Conservation (phyloP, 2,888 invertebrate genomes). For the Achlya flavicornis region DNA sequence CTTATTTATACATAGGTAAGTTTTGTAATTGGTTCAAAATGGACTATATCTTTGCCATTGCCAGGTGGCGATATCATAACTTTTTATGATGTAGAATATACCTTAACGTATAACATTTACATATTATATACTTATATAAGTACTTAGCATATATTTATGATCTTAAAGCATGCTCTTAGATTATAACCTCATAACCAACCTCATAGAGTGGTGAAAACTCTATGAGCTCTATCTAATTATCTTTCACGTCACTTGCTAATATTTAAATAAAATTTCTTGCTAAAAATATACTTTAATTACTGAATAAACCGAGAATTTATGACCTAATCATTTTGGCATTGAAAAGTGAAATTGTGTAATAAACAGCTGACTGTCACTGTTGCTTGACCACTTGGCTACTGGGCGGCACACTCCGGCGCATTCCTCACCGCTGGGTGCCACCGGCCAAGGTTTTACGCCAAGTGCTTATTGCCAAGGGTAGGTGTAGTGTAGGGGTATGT, state of each 20-base stretch:
- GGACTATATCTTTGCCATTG: no score
- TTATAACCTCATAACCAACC: no score
- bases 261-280: background rate
- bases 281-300: background rate
- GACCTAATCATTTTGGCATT: conserved; percentile 8
- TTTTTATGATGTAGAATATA: background rate
- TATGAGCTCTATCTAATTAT: no score
- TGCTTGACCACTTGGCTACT: background rate
- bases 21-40: background rate
- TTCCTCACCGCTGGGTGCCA: conserved; percentile 7
- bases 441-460: background rate
- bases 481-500: background rate
- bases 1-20: background rate
- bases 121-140: no score
- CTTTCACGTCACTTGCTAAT: no score
- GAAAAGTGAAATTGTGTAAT: conserved; percentile 13
- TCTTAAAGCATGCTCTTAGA: no score
- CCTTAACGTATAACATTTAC: no score
- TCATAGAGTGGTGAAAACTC: no score
- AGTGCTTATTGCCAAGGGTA: conserved; percentile 7
- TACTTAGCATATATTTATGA: background rate
- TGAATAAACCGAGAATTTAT: conserved; percentile 5
- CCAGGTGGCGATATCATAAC: background rate
- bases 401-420: conserved; percentile 1
- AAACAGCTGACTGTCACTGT: conserved; percentile 5